These are phyloP conservation scores for Parnassius orleans DNA, from an alignment of 2,888 invertebrate species.

Conservation along the genomic window DNA sequence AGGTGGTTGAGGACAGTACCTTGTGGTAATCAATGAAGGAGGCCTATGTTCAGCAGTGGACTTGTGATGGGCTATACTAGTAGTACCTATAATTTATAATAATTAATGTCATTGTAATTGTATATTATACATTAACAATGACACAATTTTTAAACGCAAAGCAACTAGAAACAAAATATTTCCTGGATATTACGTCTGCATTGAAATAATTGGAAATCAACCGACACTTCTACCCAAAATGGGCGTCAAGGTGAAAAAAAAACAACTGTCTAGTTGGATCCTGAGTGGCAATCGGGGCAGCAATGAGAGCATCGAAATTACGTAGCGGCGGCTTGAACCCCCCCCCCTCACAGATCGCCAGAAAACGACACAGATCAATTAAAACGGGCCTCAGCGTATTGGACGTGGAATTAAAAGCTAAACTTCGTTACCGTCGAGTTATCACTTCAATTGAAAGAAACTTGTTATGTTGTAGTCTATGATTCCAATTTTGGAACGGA, in stretches of 20 bases:
- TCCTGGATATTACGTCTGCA: too few species aligned
- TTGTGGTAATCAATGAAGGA: too few species aligned
- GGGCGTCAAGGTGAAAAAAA: constrained; percentile 12
- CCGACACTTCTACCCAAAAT: neutral
- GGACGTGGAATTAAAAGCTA: constrained; percentile 70
- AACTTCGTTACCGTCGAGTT: constrained; percentile 74
- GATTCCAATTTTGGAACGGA: constrained; percentile 78
- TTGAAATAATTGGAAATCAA: too few species aligned
- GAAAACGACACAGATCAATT: constrained; percentile 68
- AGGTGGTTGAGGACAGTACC: too few species aligned
- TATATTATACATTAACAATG: too few species aligned
- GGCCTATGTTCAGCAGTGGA: too few species aligned
- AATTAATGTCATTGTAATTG: too few species aligned
- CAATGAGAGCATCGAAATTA: constrained; percentile 23
- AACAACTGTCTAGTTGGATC: neutral
- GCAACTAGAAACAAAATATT: too few species aligned
- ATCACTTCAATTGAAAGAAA: constrained; percentile 75
- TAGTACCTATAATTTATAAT: too few species aligned
- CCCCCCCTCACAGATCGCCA: constrained; percentile 44
- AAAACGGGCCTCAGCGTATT: constrained; percentile 48
- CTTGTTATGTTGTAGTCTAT: constrained; percentile 72
- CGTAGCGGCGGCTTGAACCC: constrained; percentile 18
- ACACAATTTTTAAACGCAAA: too few species aligned
- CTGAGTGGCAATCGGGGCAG: constrained; percentile 2
- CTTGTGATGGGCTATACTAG: too few species aligned